Conservation (phyloP, 2,797 vertebrate genomes). For the Hypotaenidia philippensis region DNA sequence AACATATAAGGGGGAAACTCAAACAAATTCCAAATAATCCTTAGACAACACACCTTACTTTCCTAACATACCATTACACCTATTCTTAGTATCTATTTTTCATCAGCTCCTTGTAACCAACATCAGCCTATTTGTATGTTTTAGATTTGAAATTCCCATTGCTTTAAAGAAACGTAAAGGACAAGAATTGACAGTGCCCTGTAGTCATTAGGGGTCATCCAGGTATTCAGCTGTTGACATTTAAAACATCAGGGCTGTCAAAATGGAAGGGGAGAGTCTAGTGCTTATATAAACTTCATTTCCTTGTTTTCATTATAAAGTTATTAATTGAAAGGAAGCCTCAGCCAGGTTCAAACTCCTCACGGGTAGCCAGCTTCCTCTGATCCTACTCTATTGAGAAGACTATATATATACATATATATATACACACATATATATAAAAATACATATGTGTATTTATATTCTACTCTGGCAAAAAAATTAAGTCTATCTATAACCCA, state of each 20-base stretch:
- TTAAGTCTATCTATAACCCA: neutral
- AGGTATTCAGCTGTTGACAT: slow-evolving; percentile 22
- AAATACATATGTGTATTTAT: neutral
- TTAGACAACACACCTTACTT: neutral
- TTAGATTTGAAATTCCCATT: neutral
- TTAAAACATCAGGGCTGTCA: slow-evolving; percentile 10
- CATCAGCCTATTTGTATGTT: neutral
- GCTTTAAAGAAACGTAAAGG: slow-evolving; percentile 22
- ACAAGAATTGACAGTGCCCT: neutral
- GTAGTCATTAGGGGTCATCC: neutral
- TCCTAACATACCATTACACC: neutral
- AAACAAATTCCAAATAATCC: neutral
- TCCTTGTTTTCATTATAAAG: slow-evolving; percentile 29
- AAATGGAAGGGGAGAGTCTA: neutral
- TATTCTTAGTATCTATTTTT: accelerated
- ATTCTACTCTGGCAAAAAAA: neutral
- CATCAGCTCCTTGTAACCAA: neutral
- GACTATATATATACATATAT: no score
- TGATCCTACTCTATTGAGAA: neutral
- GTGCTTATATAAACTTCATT: slow-evolving; percentile 14
- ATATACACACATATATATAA: no score
- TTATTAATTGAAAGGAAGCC: slow-evolving; percentile 40
- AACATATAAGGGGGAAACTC: neutral
- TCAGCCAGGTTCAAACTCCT: neutral
- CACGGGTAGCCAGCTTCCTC: neutral